Percentiles rank a stretch among this genome's conserved stretches.
Conservation (phyloP, 2,888 invertebrate genomes). For the Drosophila stalkeri region DNA sequence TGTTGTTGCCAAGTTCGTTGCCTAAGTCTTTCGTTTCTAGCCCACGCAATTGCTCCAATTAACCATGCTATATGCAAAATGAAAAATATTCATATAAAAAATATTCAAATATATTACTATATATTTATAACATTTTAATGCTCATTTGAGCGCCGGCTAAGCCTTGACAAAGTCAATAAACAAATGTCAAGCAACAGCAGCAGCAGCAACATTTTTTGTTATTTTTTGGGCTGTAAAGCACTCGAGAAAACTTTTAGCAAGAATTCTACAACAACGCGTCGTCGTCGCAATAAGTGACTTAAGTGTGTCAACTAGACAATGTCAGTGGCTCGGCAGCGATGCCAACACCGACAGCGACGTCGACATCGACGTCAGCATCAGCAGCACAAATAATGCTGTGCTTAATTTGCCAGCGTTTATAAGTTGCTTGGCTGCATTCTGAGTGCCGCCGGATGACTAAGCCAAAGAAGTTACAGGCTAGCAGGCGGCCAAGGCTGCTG, state of each 20-base stretch:
- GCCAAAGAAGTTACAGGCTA: constrained; percentile 72
- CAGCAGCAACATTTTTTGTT: constrained; percentile 3
- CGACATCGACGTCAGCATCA: constrained; percentile 17
- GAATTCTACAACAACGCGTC: constrained; percentile 57
- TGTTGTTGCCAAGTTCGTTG: constrained; percentile 67
- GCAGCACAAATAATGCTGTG: constrained; percentile 57
- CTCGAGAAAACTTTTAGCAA: constrained; percentile 59
- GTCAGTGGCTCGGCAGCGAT: constrained; percentile 62
- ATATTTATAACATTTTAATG: constrained; percentile 8
- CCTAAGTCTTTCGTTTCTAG: constrained; percentile 68
- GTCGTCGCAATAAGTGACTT: constrained; percentile 69
- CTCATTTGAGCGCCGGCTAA: constrained; percentile 33
- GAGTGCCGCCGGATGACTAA: constrained; percentile 71
- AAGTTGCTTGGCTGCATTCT: constrained; percentile 78
- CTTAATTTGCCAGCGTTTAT: constrained; percentile 75
- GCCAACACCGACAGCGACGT: constrained; percentile 24
- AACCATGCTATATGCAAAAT: constrained; percentile 5
- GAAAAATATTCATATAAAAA: not conserved
- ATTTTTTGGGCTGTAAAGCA: constrained; percentile 58
- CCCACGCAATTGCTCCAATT: constrained; percentile 54
- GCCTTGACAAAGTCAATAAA: constrained; percentile 56
- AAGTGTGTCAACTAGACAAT: constrained; percentile 81
- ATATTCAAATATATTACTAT: not conserved
- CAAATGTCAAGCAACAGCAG: constrained; percentile 50
- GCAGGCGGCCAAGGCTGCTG: constrained; percentile 63